Conservation (phyloP, 1,140 invertebrate species). For the Drosophila bocki region DNA sequence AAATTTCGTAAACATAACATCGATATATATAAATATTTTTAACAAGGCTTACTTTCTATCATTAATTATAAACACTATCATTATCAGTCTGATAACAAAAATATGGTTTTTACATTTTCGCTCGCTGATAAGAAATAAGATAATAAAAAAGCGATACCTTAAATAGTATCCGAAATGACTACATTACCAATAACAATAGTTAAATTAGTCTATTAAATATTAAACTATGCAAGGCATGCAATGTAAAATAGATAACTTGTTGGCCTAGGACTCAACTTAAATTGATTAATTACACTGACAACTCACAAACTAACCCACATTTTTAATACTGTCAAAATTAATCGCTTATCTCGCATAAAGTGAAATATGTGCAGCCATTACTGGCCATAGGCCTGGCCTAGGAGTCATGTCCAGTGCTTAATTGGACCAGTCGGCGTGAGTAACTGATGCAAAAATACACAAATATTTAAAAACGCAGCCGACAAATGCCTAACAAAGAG, state of each 20-base stretch:
- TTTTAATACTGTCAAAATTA: not conserved
- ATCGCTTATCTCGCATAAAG: not conserved
- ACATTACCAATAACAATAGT: not conserved
- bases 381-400: not conserved
- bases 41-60: not conserved
- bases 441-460: constrained; percentile 1
- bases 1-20: not conserved
- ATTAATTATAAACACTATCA: not conserved
- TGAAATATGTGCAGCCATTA: constrained; percentile 1
- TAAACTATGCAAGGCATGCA: not conserved
- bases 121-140: not conserved
- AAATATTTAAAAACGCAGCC: not conserved
- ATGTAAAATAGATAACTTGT: constrained; percentile 1
- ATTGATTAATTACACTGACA: constrained; percentile 11
- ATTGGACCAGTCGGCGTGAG: constrained; percentile 7
- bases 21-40: not conserved
- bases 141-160: not conserved
- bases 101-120: not conserved
- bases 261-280: not conserved
- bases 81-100: not conserved
- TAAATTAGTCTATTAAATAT: not conserved
- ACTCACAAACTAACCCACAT: not conserved
- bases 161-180: not conserved
- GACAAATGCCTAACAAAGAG: not conserved
- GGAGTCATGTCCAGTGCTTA: constrained; percentile 11